Base-by-base conservation (phyloP, 2,797 vertebrate species). In the Poecilia velifera region DNA sequence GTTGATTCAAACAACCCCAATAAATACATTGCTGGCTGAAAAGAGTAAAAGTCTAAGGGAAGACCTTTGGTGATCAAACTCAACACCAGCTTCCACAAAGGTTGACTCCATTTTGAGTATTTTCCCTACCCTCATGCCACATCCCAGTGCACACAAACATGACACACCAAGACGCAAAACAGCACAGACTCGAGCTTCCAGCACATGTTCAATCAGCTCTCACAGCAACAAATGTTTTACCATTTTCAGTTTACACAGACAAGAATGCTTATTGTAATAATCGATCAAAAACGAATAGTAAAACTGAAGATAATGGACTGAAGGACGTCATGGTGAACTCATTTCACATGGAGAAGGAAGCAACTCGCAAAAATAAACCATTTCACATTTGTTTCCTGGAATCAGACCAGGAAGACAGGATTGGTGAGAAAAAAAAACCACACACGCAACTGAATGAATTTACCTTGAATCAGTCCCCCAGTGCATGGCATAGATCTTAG, bases 401-500 rank as follows among this genome's bases (percentile, higher is more conserved):
- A 88, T 89, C 73, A 87, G 70, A 55, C 16, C 41, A 46, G 20
- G 47, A 62, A 76, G 70, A 73, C 25, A 39, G 75, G 74, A 74
- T 41, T 77, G 80, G 47, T 74, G 66, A 71, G 66, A 76, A 90
- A 85, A 88, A 84, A 55, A 55, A 0, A 4, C 4, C 10, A 34
- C 14, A 25, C 8, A 77, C 39, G 72, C 51, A 76, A 76, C 31
- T 84, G 75, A 89, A 86, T 73, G 78, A 81, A 76, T 94, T 87
- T 95, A 99, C 98, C 98, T 98, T 64, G 98, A 99, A 94, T 99
- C 98, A 78, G 98, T 98, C 88, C 98, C 98, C 98, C 98, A 99
- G 94, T 99, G 98, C 98, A 99, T 99, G 96, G 98, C 98, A 87
- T 99, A 99, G 95, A 99, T 99, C 96, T 99, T 99, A 89, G 98